These are phyloP conservation scores for Pangasianodon hypophthalmus DNA, from an alignment of 2,113 vertebrate genomes.

Conservation along the genomic window DNA sequence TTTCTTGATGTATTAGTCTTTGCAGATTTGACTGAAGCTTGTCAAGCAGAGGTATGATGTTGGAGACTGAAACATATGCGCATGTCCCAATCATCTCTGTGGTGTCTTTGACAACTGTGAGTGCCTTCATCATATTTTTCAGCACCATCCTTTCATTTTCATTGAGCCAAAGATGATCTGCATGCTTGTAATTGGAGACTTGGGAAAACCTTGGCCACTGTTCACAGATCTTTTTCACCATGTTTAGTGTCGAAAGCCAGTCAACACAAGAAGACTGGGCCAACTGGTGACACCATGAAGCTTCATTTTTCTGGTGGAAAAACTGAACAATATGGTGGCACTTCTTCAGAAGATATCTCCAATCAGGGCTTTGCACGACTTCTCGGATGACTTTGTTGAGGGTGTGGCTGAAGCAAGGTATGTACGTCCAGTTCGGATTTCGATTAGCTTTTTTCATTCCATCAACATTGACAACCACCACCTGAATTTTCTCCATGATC, in stretches of 20 bases:
- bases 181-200: neutral
- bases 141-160: slow-evolving; percentile 33
- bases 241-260: slow-evolving; percentile 29
- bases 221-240: slow-evolving; percentile 37
- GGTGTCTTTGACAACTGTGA: neutral
- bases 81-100: neutral
- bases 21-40: neutral
- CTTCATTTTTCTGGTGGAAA: slow-evolving; percentile 31
- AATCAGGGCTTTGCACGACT: neutral
- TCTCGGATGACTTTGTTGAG: slow-evolving; percentile 36
- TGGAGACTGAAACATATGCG: slow-evolving; percentile 37
- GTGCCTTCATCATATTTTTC: neutral
- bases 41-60: slow-evolving; percentile 41
- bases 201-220: slow-evolving; percentile 15
- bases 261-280: neutral
- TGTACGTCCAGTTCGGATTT: slow-evolving; percentile 24
- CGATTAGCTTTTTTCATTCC: neutral
- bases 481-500: slow-evolving; percentile 18
- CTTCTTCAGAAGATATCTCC: slow-evolving; percentile 18
- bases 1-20: neutral
- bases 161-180: slow-evolving; percentile 24
- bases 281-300: neutral
- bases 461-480: slow-evolving; percentile 38
- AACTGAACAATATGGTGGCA: slow-evolving; percentile 29
- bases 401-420: slow-evolving; percentile 47